phyloP scores from a whole-genome alignment of 2,888 invertebrate genomes.

The Eledona agricola region DNA sequence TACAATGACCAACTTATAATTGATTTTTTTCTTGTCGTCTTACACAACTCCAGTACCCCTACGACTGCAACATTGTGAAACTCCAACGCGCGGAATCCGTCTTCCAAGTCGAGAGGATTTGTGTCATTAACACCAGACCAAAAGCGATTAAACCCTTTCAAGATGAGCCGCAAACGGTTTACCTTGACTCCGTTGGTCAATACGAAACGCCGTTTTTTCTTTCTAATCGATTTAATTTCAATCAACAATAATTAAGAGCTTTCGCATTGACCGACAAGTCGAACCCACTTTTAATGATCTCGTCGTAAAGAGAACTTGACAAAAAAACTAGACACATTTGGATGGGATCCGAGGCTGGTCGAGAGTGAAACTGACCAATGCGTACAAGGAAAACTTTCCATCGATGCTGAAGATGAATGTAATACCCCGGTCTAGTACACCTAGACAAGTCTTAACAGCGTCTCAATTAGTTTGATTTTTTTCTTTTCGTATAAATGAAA shows the following conservation, averaged over 20 bases:
- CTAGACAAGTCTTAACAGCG: too few relatives aligned
- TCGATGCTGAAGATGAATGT: too few relatives aligned
- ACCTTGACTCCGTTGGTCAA: conserved; percentile 21
- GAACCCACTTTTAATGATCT: conserved; percentile 19
- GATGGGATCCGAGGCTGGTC: too few relatives aligned
- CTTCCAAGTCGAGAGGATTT: conserved; percentile 1
- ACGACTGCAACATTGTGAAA: conserved; percentile 13
- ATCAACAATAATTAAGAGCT: conserved; percentile 17
- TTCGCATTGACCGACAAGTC: conserved; percentile 24
- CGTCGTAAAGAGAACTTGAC: too few relatives aligned
- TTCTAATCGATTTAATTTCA: conserved; percentile 19
- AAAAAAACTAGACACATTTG: too few relatives aligned
- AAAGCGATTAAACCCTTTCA: conserved; percentile 22
- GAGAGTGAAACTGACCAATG: too few relatives aligned
- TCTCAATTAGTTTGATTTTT: too few relatives aligned
- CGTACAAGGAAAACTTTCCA: too few relatives aligned
- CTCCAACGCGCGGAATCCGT: conserved; percentile 7
- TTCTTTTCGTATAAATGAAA: too few relatives aligned
- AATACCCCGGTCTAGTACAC: too few relatives aligned
- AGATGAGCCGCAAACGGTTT: conserved; percentile 6
- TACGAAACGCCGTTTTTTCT: conserved; percentile 1
- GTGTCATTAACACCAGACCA: conserved; percentile 22
- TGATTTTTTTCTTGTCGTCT: conserved; percentile 28
- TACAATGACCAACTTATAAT: conserved; percentile 27
- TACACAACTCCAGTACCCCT: conserved; percentile 23